phyloP scores from a whole-genome alignment of 2,113 vertebrate genomes.

The Hypomesus transpacificus region DNA sequence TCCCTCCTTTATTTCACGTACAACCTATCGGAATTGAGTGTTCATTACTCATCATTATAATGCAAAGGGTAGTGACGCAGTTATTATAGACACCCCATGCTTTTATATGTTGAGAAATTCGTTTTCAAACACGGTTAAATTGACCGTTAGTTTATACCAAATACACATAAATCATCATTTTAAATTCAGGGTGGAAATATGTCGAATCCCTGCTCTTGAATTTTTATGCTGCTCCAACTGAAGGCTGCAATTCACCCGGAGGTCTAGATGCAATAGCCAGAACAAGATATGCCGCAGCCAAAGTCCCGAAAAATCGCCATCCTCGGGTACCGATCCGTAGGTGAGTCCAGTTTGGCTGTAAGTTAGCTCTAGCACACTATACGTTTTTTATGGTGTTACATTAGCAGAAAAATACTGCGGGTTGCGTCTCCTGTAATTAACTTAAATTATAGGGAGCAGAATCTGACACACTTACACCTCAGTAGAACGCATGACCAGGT shows the following conservation, averaged over 20 bases:
- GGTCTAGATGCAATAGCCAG: constrained; percentile 69
- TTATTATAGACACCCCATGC: constrained; percentile 61
- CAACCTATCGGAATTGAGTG: constrained; percentile 39
- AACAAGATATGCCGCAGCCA: constrained; percentile 86
- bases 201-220: constrained; percentile 45
- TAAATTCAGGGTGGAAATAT: constrained; percentile 38
- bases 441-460: constrained; percentile 31
- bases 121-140: constrained; percentile 1
- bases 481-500: constrained; percentile 39
- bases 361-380: background rate
- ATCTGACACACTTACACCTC: constrained; percentile 25
- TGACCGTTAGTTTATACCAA: background rate
- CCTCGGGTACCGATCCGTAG: constrained; percentile 95
- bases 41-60: constrained; percentile 66
- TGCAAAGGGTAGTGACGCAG: constrained; percentile 72
- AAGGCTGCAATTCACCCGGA: constrained; percentile 64
- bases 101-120: constrained; percentile 50
- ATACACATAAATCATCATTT: constrained; percentile 7
- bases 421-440: constrained; percentile 43
- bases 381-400: background rate
- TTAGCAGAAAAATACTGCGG: background rate
- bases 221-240: constrained; percentile 61
- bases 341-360: constrained; percentile 70
- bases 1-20: constrained; percentile 11
- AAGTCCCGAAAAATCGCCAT: constrained; percentile 97